Conservation (phyloP, 1,140 invertebrate species). For the Heliconius eleuchia region DNA sequence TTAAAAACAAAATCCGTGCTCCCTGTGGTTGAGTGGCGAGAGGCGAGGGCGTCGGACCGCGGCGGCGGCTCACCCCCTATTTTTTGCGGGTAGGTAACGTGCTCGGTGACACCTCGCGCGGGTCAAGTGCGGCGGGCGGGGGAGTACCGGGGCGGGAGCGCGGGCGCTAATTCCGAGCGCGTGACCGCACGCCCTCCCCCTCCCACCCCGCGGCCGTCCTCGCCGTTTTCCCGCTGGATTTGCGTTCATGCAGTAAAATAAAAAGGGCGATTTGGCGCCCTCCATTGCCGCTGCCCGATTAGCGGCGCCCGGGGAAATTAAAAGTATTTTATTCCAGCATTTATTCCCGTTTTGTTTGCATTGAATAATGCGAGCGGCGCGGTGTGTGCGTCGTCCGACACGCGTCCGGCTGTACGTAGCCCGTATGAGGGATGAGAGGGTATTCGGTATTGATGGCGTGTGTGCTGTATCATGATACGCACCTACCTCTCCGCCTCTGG, state of each 20-base stretch:
- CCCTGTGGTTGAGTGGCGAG: slow-evolving; percentile 42
- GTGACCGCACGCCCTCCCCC: slow-evolving; percentile 61
- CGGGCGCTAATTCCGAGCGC: slow-evolving; percentile 68
- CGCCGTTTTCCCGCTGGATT: slow-evolving; percentile 76
- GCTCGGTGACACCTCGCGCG: slow-evolving; percentile 70
- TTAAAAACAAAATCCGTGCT: slow-evolving; percentile 70
- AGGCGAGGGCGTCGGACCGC: slow-evolving; percentile 39
- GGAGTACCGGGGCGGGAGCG: slow-evolving; percentile 31
- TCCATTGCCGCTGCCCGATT: slow-evolving; percentile 75
- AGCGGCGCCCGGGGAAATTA: slow-evolving; percentile 80
- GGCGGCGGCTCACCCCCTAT: slow-evolving; percentile 49
- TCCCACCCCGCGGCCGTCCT: slow-evolving; percentile 27
- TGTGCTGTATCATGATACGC: slow-evolving; percentile 24
- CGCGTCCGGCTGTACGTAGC: slow-evolving; percentile 32
- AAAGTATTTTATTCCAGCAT: slow-evolving; percentile 80
- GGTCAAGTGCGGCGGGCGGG: slow-evolving; percentile 65
- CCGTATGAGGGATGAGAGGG: slow-evolving; percentile 43
- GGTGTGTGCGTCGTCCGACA: slow-evolving; percentile 48
- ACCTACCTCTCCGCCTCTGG: slow-evolving; percentile 11
- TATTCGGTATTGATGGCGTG: slow-evolving; percentile 58
- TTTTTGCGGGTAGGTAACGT: slow-evolving; percentile 65
- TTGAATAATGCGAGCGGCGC: slow-evolving; percentile 64
- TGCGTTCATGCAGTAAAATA: slow-evolving; percentile 79
- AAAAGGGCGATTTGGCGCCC: slow-evolving; percentile 79
- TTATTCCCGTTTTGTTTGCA: slow-evolving; percentile 78